A percentile compares a stretch with the other conserved stretches of the same genome.
Conservation (phyloP, 35 echinoderm and acorn worm genomes). For the Apostichopus parvimensis region DNA sequence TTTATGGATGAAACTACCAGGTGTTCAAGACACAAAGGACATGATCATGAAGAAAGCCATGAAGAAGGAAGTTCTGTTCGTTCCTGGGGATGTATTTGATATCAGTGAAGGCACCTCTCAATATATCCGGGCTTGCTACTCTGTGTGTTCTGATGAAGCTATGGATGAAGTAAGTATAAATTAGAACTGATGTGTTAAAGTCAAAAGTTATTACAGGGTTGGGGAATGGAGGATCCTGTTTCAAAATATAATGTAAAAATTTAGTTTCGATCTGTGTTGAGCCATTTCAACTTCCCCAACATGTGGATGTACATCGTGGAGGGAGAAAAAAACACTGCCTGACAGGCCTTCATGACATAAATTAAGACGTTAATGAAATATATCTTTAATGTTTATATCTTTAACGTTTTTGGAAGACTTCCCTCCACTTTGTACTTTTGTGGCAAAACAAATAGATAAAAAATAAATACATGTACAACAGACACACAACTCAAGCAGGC, state of each 20-base stretch:
- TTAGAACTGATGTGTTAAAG: neutral
- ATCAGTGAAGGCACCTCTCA: slow-evolving; percentile 55
- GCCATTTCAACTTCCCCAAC: neutral
- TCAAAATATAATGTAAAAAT: too few species aligned
- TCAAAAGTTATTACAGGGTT: neutral
- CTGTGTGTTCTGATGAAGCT: slow-evolving; percentile 73
- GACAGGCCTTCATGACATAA: too few species aligned
- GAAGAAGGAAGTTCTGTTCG: slow-evolving; percentile 89
- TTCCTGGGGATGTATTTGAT: slow-evolving; percentile 77
- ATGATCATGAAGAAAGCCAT: slow-evolving; percentile 81
- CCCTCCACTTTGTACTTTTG: too few species aligned
- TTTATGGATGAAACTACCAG: slow-evolving; percentile 83
- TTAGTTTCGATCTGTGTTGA: neutral
- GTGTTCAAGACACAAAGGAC: slow-evolving; percentile 68
- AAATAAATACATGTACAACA: too few species aligned
- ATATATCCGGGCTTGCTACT: slow-evolving; percentile 77
- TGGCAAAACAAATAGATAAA: too few species aligned
- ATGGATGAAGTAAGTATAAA: slow-evolving; percentile 78
- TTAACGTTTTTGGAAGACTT: too few species aligned
- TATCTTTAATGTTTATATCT: neutral
- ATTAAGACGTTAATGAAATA: neutral
- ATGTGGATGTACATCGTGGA: too few species aligned
- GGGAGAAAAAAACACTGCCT: too few species aligned
- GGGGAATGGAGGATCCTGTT: too few species aligned
- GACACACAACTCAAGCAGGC: neutral